These are phyloP conservation scores for Macrostomum cliftonense DNA, from an alignment of 2,888 invertebrate genomes.

Conservation along the genomic window DNA sequence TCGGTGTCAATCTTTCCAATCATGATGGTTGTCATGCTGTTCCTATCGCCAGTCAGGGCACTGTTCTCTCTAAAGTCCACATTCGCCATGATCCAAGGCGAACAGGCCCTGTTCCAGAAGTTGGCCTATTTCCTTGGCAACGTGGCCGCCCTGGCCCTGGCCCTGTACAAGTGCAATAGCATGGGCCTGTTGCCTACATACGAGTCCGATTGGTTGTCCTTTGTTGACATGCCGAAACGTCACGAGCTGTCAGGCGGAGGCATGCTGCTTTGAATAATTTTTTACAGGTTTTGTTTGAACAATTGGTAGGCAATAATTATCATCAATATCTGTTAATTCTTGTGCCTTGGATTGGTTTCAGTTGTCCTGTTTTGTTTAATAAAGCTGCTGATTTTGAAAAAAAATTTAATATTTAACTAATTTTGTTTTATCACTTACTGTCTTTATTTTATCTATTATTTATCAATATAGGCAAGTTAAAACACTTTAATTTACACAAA, in stretches of 20 bases:
- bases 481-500: too few relatives aligned
- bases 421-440: too few relatives aligned
- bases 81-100: slow-evolving; percentile 81
- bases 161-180: slow-evolving; percentile 86
- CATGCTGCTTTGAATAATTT: slow-evolving; percentile 23
- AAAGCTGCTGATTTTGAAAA: too few relatives aligned
- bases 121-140: slow-evolving; percentile 81
- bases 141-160: slow-evolving; percentile 67
- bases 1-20: slow-evolving; percentile 98
- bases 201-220: slow-evolving; percentile 91
- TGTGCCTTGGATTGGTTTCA: too few relatives aligned
- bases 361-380: too few relatives aligned
- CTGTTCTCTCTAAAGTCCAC: slow-evolving; percentile 60
- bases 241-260: slow-evolving; percentile 70
- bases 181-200: slow-evolving; percentile 92
- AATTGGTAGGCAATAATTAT: too few relatives aligned
- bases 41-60: slow-evolving; percentile 83
- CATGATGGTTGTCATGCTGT: slow-evolving; percentile 99
- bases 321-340: too few relatives aligned
- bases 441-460: too few relatives aligned
- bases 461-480: too few relatives aligned
- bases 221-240: slow-evolving; percentile 57
- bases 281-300: too few relatives aligned
- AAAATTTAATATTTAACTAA: too few relatives aligned
- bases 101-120: slow-evolving; percentile 70